Conservation (phyloP, 2,888 invertebrate genomes). For the Baccha elongata region DNA sequence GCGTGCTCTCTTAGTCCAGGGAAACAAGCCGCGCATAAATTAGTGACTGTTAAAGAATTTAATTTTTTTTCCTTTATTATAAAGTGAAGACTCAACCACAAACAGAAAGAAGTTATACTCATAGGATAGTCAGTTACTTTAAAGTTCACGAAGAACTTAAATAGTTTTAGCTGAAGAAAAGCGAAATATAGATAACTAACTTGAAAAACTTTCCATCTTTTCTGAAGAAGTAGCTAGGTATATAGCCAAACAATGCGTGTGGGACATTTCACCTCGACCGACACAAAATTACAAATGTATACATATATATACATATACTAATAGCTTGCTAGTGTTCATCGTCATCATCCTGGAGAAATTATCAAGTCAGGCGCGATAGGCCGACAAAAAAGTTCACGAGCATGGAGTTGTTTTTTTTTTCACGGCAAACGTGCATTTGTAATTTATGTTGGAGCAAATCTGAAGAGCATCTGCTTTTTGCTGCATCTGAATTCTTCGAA, state of each 20-base stretch:
- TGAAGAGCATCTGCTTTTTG: not conserved
- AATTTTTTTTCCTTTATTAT: not conserved
- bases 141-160: constrained; percentile 13
- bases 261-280: constrained; percentile 66
- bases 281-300: not conserved
- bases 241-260: constrained; percentile 49
- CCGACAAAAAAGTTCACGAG: constrained; percentile 45
- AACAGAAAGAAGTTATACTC: not conserved
- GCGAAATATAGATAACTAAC: constrained; percentile 39
- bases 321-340: constrained; percentile 2
- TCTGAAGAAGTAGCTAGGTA: constrained; percentile 11
- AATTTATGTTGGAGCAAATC: constrained; percentile 31
- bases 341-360: constrained; percentile 71
- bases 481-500: constrained; percentile 41
- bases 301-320: not conserved
- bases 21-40: constrained; percentile 20
- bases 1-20: not conserved
- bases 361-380: constrained; percentile 20
- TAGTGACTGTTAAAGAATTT: not conserved
- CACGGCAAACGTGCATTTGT: constrained; percentile 19
- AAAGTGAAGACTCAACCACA: not conserved
- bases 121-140: not conserved
- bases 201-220: constrained; percentile 66
- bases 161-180: no score
- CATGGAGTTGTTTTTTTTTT: constrained; percentile 9